phyloP scores from a whole-genome alignment of 2,113 vertebrate genomes.

The Melanerpes aurifrons region DNA sequence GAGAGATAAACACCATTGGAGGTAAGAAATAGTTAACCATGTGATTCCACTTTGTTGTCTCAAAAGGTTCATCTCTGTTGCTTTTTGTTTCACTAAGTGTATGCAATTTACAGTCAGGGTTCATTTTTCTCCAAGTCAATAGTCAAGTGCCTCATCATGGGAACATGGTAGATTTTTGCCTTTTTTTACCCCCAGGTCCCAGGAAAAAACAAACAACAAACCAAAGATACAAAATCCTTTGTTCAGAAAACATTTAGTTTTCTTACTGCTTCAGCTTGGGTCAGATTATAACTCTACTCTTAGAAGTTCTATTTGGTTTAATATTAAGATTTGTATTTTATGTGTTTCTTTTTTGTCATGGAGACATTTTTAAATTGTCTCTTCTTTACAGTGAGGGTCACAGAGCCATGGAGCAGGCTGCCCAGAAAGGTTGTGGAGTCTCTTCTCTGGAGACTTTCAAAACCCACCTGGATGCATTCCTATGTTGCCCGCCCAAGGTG shows the following conservation, averaged over 20 bases:
- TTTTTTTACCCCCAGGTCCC: background rate
- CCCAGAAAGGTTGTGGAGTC: too few species aligned
- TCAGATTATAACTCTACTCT: background rate
- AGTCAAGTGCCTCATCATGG: background rate
- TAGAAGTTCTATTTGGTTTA: background rate
- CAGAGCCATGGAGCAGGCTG: too few species aligned
- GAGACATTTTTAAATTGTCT: constrained; percentile 7
- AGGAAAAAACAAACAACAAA: background rate
- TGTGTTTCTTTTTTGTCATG: background rate
- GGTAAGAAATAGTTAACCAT: background rate
- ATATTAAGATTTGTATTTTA: background rate
- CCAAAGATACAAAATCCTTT: background rate
- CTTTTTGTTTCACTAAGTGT: background rate
- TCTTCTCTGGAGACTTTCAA: too few species aligned
- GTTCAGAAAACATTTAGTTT: background rate
- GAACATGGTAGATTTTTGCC: background rate
- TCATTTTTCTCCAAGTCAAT: background rate
- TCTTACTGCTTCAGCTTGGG: background rate
- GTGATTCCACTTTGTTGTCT: background rate
- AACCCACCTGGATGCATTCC: too few species aligned
- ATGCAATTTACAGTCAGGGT: background rate
- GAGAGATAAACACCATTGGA: background rate
- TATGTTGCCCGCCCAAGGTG: too few species aligned
- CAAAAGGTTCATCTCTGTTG: background rate
- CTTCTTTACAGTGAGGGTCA: background rate